Conservation (phyloP, 1,140 invertebrate genomes). For the Drosophila sechellia region DNA sequence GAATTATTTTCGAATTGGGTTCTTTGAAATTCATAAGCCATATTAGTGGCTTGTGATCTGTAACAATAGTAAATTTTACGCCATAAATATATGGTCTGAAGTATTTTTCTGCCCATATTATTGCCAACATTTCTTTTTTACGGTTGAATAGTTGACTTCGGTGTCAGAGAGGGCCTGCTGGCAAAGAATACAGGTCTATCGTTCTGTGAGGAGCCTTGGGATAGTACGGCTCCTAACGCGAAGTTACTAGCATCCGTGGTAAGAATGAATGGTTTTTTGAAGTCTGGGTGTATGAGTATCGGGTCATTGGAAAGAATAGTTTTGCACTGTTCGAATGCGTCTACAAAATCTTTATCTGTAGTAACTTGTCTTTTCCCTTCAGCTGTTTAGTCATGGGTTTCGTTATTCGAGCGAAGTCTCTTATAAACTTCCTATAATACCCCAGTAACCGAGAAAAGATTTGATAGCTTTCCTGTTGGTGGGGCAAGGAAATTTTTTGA, state of each 20-base stretch:
- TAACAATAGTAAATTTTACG: slow-evolving; percentile 5
- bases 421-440: too few species aligned
- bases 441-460: slow-evolving; percentile 1
- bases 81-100: slow-evolving; percentile 20
- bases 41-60: not conserved
- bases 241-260: too few species aligned
- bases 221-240: too few species aligned
- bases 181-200: not conserved
- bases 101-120: not conserved
- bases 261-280: slow-evolving; percentile 1
- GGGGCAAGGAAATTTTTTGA: slow-evolving; percentile 11
- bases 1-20: slow-evolving; percentile 12
- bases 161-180: slow-evolving; percentile 13
- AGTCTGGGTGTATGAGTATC: slow-evolving; percentile 1
- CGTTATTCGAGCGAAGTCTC: slow-evolving; percentile 20
- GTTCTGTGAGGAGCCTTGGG: too few species aligned
- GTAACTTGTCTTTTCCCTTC: slow-evolving; percentile 15
- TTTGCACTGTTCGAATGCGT: slow-evolving; percentile 6
- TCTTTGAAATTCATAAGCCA: slow-evolving; percentile 8
- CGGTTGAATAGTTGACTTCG: slow-evolving; percentile 18
- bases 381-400: slow-evolving; percentile 28
- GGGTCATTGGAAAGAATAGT: slow-evolving; percentile 11
- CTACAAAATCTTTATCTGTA: slow-evolving; percentile 8
- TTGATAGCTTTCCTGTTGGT: not conserved
- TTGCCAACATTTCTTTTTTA: slow-evolving; percentile 23